Base-by-base conservation (phyloP, 2,113 vertebrate species). In the Brachionichthys hirsutus region DNA sequence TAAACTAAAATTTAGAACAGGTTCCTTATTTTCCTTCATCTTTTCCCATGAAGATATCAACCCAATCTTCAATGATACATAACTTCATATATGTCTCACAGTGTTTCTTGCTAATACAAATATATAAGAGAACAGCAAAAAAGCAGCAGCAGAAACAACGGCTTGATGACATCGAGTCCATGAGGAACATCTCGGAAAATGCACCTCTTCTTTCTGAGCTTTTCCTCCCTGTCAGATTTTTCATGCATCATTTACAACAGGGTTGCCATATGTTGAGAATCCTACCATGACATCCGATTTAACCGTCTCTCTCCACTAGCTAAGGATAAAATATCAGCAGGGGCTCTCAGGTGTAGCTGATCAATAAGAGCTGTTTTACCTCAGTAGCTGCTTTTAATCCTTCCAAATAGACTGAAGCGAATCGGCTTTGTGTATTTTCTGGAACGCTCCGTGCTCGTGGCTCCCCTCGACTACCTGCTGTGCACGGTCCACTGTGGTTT, bases 151-250 rank as follows among this genome's bases (percentile, higher is more conserved):
- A 9, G 38, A 50, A 17, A 18, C 40, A 24, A 22, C 6, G 15
- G 14, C 50, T 46, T 56, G n/a, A 62, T 47, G 20, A 13, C 15
- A 69, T 59, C 36, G 40, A 19, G 16, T 48, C 13, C 38, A 62
- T 15, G 10, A 15, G 18, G 48, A 6, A 38, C 13, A 34, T 53
- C 16, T 35, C 42, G 9, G 16, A 3, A 30, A 30, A 30, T 6
- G 24, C 24, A 30, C 8, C 24, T 30, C 22, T 62, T 20, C 30
- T 18, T 18, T 59, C 43, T 45, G 14, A 48, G 15, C 13, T 40
- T 42, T 63, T 69, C 55, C 13, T 65, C 12, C n/a, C 44, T 41
- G 24, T 30, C 24, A 30, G 24, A 30, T 30, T 30, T 30, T 30
- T 30, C 24, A 30, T 30, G 4, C 24, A 30, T 30, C 24, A 30